Percentiles rank a stretch among this genome's conserved stretches.
Conservation (phyloP, 2,888 invertebrate species). For the Microplitis deprimator region DNA sequence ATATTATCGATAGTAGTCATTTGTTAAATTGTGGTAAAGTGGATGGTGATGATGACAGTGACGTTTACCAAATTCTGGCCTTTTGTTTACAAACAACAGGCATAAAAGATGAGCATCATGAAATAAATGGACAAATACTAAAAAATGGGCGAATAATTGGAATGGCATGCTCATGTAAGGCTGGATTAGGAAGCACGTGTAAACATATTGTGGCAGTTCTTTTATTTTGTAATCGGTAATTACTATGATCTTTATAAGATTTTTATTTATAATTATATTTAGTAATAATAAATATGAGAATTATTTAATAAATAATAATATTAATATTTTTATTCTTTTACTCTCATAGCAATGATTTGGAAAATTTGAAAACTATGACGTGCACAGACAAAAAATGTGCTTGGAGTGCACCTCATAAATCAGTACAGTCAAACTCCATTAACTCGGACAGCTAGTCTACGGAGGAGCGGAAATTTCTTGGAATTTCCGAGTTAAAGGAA, state of each 20-base stretch:
- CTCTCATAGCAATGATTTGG: constrained; percentile 4
- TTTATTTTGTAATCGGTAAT: constrained; percentile 35
- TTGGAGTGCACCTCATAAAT: constrained; percentile 26
- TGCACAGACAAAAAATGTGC: constrained; percentile 31
- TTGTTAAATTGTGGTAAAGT: constrained; percentile 2
- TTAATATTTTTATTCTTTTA: neutral
- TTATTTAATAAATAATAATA: neutral
- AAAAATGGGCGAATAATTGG: neutral
- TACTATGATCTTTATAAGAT: neutral
- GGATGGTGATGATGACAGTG: neutral
- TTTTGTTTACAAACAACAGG: constrained; percentile 22
- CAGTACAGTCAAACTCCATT: neutral
- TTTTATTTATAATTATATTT: constrained; percentile 11
- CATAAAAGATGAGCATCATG: constrained; percentile 8
- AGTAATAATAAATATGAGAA: neutral
- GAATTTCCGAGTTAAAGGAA: too few species aligned
- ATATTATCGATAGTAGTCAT: too few species aligned
- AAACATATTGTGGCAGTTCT: constrained; percentile 40
- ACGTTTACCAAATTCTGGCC: neutral
- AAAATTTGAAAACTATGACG: neutral
- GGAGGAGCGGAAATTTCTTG: too few species aligned
- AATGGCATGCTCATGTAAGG: neutral
- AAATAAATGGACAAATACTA: neutral
- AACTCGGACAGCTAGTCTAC: too few species aligned
- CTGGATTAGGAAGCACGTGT: constrained; percentile 33